Evolutionary conservation across 2,797 vertebrate species (phyloP).

Genomic region (Tamandua tetradactyla): DNA sequence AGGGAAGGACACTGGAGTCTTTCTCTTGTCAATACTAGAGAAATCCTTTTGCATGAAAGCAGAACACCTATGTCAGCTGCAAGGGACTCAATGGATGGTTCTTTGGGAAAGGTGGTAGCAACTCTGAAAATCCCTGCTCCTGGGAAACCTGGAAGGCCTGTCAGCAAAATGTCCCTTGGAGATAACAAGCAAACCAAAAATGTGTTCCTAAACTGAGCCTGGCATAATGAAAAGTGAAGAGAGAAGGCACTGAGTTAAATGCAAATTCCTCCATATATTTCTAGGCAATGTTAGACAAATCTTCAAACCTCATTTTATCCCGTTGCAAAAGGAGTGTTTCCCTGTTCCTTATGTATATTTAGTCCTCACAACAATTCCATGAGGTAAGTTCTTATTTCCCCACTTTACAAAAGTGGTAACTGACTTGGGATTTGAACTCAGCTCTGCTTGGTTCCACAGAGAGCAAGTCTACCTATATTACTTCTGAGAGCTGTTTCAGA

Average conservation of each 20-base stretch:
- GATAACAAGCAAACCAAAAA: not conserved
- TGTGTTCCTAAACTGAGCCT: not conserved
- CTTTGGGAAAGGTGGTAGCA: not conserved
- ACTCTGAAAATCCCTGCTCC: constrained; percentile 3
- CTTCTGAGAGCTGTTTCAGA: not conserved
- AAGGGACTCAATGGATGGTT: not conserved
- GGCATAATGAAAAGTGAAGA: not conserved
- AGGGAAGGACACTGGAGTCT: not conserved
- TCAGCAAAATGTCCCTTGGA: not conserved
- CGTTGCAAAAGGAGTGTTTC: constrained; percentile 1
- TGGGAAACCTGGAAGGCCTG: not conserved
- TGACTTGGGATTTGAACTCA: not conserved
- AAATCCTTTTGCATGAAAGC: not conserved
- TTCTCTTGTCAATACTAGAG: not conserved
- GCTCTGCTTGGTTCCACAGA: not conserved
- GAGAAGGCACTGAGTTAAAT: not conserved
- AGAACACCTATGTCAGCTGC: not conserved
- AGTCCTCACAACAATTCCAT: not conserved
- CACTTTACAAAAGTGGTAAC: not conserved
- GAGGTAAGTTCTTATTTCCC: not conserved
- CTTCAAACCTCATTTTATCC: not conserved
- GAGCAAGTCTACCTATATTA: rapidly evolving
- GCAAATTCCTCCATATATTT: not conserved
- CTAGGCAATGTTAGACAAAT: not conserved
- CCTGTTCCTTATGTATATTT: not conserved